Evolutionary conservation across 2,888 invertebrate genomes (phyloP), one percentile per base, ranked within the genome.

Genomic region (Acleris holmiana): DNA sequence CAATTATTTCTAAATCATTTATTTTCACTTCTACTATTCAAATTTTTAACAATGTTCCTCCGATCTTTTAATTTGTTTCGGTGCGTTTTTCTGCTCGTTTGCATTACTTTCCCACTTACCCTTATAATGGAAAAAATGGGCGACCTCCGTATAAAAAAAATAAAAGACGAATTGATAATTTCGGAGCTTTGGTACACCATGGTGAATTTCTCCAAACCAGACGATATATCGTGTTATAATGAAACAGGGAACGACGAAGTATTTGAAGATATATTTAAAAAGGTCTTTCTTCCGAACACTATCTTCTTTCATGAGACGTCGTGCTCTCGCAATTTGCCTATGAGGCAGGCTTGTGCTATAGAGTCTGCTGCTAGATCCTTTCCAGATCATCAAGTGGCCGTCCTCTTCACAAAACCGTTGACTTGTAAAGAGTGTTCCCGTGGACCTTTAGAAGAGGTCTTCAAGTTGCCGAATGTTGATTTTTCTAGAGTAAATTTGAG

Each of bases 231-330:
- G 4, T 56, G 65, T 2, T 29, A 60, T 19, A 21, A 23, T 46
- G 13, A 35, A 17, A 57, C 17, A 15, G 2, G 15, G 18, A 8
- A 57, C 7, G n/a, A 53, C 49, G 18, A 48, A 0, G n/a, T 23
- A 17, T 41, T 53, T 0, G 55, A n/a, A 15, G 46, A 53, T 4
- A 29, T 51, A 1, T 35, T n/a, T 10, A 44, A 54, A 0, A 48
- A 40, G 13, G 65, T 55, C 4, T 63, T 67, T 19, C 19, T 49
- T 0, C 40, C 21, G 0, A 57, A 67, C 5, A 41, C 66, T 0
- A 59, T 71, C 4, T 71, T 67, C 40, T 64, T 70, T n/a, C 59
- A 66, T 29, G 62, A 64, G 8, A 61, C 63, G 1, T 61, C 64
- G 0, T 71, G 71, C 25, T 49, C 53, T 0, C 48, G 41, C 17